Percentiles rank a stretch among this genome's conserved stretches.
Conservation (phyloP, 2,888 invertebrate species). For the Schrankia costaestrigalis region DNA sequence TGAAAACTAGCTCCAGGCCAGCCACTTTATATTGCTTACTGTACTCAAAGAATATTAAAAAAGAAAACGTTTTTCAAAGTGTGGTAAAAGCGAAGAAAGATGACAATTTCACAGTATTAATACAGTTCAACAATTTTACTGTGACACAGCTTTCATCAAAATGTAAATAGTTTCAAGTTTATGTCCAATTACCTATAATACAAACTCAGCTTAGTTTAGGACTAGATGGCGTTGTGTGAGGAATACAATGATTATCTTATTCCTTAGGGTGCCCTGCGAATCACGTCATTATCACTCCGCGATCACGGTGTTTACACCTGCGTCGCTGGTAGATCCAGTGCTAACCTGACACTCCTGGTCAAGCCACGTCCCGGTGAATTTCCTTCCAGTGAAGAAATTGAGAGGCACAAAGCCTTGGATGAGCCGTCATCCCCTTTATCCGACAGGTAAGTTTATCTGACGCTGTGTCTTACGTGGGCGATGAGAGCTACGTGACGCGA, state of each 20-base stretch:
- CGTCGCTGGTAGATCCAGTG: constrained; percentile 89
- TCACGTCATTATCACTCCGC: constrained; percentile 88
- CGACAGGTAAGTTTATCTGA: constrained; percentile 57
- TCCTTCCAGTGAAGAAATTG: constrained; percentile 89
- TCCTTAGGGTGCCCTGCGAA: constrained; percentile 88
- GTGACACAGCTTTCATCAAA: too few species aligned
- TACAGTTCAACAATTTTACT: too few species aligned
- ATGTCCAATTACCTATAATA: too few species aligned
- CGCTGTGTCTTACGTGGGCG: neutral
- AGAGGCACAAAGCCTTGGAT: constrained; percentile 73
- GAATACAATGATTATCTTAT: neutral
- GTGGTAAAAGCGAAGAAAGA: too few species aligned
- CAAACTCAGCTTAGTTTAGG: too few species aligned
- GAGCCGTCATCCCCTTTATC: constrained; percentile 71
- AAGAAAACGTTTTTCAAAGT: too few species aligned
- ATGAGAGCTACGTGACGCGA: neutral
- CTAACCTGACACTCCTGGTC: constrained; percentile 89
- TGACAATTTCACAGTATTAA: too few species aligned
- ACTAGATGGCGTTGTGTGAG: too few species aligned
- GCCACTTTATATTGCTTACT: too few species aligned
- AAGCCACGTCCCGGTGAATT: constrained; percentile 90
- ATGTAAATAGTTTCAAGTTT: too few species aligned
- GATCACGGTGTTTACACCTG: constrained; percentile 94
- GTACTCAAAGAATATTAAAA: too few species aligned
- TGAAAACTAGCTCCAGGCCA: too few species aligned